Evolutionary conservation across 2,113 vertebrate genomes (phyloP), one percentile per base, ranked within the genome.

Genomic region (Cnemophilus loriae): DNA sequence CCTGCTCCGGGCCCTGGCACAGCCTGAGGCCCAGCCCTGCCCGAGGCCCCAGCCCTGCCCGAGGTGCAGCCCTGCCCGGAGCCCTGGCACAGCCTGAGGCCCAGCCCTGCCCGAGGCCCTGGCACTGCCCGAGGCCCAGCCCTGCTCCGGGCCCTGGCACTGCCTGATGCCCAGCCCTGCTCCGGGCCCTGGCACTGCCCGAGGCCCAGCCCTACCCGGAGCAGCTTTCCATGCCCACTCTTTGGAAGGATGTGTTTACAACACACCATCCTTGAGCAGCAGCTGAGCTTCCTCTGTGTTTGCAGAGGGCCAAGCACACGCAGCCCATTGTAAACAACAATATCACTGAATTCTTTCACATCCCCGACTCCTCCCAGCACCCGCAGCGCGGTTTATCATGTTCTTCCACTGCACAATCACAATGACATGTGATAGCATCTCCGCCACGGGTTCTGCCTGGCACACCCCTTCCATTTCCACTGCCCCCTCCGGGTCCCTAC

Each of bases 391-490:
- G 73, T 82, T 93, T 61, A 92, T 90, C 80, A 0, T 30, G 69
- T 93, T 87, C 96, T 89, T 89, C 90, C 96, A 95, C 77, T 28
- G 14, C 90, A 84, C 93, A 94, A 69, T 93, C 46, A 63, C 81
- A 70, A 15, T 7, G 47, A 7, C 11, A 3, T 47, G 92, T 15
- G 95, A 97, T 96, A 95, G 85, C 83, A 97, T 97, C 96, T 84
- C 64, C 23, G 93, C 88, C 92, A 0, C 22, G 53, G 63, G 11
- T 6, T 90, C 96, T 82, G 94, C 93, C 85, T 94, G 93, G 90
- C 95, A 95, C 95, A 88, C 84, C 96, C 96, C 88, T 90, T 63
- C 37, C 92, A 85, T 83, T 96, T 96, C 96, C 96, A 97, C 84
- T 52, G 73, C 69, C 88, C 83, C 13, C 93, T 47, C 87, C 0